phyloP scores from a whole-genome alignment of 2,797 vertebrate genomes.

The Rhabdophis nuchalis region DNA sequence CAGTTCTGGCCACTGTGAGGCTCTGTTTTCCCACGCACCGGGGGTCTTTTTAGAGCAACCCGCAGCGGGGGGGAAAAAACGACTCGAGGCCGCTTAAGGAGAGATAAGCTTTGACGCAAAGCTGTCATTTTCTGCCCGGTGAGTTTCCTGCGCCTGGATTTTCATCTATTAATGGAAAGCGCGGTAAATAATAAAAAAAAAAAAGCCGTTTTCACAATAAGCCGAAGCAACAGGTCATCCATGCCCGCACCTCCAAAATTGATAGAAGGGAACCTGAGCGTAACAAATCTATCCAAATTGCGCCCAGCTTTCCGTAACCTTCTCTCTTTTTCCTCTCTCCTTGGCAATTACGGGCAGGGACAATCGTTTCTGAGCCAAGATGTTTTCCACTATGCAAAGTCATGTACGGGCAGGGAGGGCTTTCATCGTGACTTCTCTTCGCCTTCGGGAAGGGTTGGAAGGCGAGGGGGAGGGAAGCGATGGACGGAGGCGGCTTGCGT shows the following conservation, averaged over 20 bases:
- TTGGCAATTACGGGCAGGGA: conserved; percentile 68
- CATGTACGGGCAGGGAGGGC: conserved; percentile 41
- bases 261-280: conserved; percentile 73
- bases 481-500: conserved; percentile 47
- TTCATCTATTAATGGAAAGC: conserved; percentile 78
- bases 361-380: conserved; percentile 72
- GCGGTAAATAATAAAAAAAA: conserved; percentile 80
- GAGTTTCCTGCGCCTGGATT: conserved; percentile 72
- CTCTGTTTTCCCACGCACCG: neutral
- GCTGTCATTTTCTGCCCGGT: conserved; percentile 77
- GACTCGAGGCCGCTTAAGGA: conserved; percentile 57
- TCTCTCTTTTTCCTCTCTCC: conserved; percentile 57
- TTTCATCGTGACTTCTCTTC: conserved; percentile 47
- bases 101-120: conserved; percentile 75
- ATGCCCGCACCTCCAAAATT: conserved; percentile 69
- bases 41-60: conserved; percentile 37
- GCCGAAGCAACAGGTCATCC: conserved; percentile 74
- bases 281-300: conserved; percentile 78
- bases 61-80: conserved; percentile 55
- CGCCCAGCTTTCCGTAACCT: conserved; percentile 62
- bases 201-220: conserved; percentile 75
- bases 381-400: conserved; percentile 59
- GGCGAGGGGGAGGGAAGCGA: neutral
- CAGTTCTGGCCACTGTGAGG: neutral
- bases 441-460: conserved; percentile 50